Percentiles rank a stretch among this genome's conserved stretches.
Conservation (phyloP, 2,888 invertebrate species). For the Dysmachus trigonus region DNA sequence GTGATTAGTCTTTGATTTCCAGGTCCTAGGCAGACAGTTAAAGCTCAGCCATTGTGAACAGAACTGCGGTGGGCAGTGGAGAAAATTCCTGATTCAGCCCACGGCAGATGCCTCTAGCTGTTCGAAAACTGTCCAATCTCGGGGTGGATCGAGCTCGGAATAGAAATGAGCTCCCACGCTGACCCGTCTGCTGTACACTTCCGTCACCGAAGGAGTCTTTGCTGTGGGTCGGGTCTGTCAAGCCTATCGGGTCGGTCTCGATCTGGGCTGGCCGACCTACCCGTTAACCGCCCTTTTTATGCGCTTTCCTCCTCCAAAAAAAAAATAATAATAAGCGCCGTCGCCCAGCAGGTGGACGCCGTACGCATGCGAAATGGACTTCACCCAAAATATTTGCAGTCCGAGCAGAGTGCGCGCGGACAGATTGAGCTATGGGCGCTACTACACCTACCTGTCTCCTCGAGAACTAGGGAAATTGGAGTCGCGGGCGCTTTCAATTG, state of each 20-base stretch:
- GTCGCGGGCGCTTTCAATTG: neutral
- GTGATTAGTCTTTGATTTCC: neutral
- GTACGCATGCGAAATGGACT: slow-evolving; percentile 21
- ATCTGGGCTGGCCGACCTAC: neutral
- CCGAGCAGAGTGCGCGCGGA: too few species aligned
- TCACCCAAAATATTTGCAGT: slow-evolving; percentile 31
- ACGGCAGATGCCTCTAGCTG: neutral
- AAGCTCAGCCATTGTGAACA: neutral
- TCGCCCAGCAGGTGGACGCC: neutral
- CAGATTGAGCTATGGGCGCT: neutral
- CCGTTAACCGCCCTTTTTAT: slow-evolving; percentile 38
- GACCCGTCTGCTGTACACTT: neutral
- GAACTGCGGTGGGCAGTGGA: neutral
- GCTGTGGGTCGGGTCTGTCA: neutral
- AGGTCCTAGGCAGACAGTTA: neutral
- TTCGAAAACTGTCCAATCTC: slow-evolving; percentile 11
- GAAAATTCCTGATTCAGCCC: neutral
- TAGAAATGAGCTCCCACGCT: slow-evolving; percentile 3
- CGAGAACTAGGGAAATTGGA: neutral
- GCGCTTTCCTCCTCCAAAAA: slow-evolving; percentile 25
- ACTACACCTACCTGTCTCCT: neutral
- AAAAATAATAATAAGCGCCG: neutral
- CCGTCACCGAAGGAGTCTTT: neutral
- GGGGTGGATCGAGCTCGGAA: neutral
- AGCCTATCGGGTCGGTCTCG: neutral